phyloP scores from a whole-genome alignment of 2,888 invertebrate genomes.

The Conus canariensis region DNA sequence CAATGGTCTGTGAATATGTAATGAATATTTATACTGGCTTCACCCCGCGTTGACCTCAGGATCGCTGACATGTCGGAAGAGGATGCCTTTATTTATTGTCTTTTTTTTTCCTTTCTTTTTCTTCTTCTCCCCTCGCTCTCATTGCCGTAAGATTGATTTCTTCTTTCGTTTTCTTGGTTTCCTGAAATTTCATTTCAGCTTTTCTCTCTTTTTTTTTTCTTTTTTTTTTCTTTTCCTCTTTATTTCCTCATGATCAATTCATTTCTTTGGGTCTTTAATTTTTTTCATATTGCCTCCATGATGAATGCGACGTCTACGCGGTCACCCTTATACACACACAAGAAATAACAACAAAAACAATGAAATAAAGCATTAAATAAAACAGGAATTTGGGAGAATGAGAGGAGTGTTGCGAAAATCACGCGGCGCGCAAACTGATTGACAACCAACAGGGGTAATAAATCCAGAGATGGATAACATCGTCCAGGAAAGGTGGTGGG shows the following conservation, averaged over 20 bases:
- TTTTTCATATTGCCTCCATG: not conserved
- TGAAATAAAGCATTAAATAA: too few relatives aligned
- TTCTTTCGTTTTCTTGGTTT: not conserved
- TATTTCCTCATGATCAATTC: not conserved
- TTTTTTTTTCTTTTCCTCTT: not conserved
- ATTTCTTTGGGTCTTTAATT: not conserved
- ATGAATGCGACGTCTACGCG: too few relatives aligned
- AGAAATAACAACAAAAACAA: too few relatives aligned
- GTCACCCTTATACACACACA: too few relatives aligned
- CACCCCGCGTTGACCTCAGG: not conserved
- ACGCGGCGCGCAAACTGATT: too few relatives aligned
- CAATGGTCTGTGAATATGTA: conserved; percentile 2
- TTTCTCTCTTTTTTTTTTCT: too few relatives aligned
- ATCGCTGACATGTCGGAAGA: not conserved
- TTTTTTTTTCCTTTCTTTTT: not conserved
- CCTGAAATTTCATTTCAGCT: not conserved
- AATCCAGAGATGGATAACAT: too few relatives aligned
- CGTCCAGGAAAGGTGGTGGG: too few relatives aligned
- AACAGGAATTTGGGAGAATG: too few relatives aligned
- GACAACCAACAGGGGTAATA: too few relatives aligned
- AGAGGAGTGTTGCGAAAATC: too few relatives aligned
- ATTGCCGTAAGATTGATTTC: not conserved
- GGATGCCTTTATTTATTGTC: not conserved
- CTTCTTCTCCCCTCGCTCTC: not conserved
- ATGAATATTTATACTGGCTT: conserved; percentile 36